Conservation (phyloP, 2,113 vertebrate species). For the Lampris incognitus region DNA sequence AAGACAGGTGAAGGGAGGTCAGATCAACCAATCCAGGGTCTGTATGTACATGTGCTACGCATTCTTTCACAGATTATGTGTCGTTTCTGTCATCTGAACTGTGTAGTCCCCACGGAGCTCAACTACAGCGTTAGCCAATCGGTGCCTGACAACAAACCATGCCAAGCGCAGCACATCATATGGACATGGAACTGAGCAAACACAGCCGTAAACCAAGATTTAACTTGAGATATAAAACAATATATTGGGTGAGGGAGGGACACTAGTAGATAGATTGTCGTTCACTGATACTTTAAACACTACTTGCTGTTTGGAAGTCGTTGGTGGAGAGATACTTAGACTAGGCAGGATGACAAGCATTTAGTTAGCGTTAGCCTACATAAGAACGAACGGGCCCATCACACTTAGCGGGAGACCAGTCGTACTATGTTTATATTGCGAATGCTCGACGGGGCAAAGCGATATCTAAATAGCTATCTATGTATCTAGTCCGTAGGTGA, state of each 20-base stretch:
- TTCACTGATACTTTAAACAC: background rate
- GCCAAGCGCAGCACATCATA: background rate
- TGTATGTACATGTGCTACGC: background rate
- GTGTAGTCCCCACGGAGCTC: too few species aligned
- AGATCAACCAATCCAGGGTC: background rate
- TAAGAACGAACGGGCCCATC: background rate
- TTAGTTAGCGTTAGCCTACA: background rate
- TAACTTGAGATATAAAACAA: background rate
- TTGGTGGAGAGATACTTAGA: background rate
- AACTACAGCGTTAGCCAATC: background rate
- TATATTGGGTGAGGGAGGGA: background rate
- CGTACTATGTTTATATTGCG: background rate
- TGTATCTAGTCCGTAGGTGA: background rate
- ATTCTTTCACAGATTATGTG: background rate
- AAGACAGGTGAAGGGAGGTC: background rate
- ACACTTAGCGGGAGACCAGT: background rate
- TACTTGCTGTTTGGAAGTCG: background rate
- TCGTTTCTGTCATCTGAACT: background rate
- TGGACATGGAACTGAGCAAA: background rate
- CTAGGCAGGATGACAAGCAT: background rate
- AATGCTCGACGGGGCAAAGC: background rate
- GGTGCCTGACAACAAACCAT: background rate
- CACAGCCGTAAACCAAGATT: background rate
- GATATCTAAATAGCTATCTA: background rate
- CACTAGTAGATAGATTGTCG: background rate